A percentile compares a stretch with the other conserved stretches of the same genome.
Evolutionary conservation across 2,888 invertebrate genomes (phyloP).

Genomic region (Drosophila peninsularis): DNA sequence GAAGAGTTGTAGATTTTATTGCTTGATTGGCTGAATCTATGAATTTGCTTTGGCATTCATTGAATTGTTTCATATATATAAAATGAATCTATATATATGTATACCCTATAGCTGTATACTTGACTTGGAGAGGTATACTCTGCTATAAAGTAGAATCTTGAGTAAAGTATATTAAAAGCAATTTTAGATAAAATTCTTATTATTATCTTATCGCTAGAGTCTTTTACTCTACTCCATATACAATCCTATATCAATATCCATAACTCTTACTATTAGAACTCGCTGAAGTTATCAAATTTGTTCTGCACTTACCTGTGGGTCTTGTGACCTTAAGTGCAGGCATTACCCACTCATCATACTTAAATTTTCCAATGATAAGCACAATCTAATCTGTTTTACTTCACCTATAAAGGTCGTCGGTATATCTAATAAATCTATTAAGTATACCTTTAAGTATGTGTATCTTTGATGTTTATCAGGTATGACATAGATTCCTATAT

Average conservation of each 20-base stretch:
- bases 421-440: not conserved
- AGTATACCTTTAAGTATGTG: not conserved
- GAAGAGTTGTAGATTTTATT: constrained; percentile 26
- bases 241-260: not conserved
- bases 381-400: not conserved
- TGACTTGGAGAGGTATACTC: not conserved
- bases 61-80: constrained; percentile 13
- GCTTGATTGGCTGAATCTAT: constrained; percentile 36
- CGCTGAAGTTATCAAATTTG: not conserved
- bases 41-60: constrained; percentile 39
- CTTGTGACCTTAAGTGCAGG: not conserved
- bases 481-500: not conserved
- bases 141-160: not conserved
- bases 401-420: not conserved
- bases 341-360: not conserved
- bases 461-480: not conserved
- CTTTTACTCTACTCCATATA: not conserved
- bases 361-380: not conserved
- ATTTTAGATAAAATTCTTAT: not conserved
- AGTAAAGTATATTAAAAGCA: not conserved
- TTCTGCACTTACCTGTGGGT: not conserved
- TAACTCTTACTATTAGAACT: not conserved
- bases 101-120: constrained; percentile 27
- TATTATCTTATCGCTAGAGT: not conserved
- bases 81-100: not conserved